Percentiles rank a stretch among this genome's conserved stretches.
Evolutionary conservation across 92 coral and sea anemone genomes (phyloP).

Genomic region (Micromussa lordhowensis): DNA sequence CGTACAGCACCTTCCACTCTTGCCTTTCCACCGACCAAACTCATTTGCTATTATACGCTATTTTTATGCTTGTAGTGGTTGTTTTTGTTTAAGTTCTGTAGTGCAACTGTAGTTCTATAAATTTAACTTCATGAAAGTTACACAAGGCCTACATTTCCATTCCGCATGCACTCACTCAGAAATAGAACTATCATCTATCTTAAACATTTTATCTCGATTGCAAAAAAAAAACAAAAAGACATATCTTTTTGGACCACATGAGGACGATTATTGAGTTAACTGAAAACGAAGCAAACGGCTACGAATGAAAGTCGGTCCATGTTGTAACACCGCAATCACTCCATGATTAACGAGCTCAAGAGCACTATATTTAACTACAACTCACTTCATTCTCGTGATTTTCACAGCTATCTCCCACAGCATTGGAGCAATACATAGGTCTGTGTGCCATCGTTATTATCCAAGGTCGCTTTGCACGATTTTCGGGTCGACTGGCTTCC

Average conservation of each 20-base stretch:
- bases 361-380: neutral
- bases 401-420: constrained; percentile 83
- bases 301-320: no score
- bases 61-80: neutral
- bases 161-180: neutral
- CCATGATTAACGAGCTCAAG: neutral
- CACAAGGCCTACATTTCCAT: neutral
- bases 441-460: constrained; percentile 97
- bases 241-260: neutral
- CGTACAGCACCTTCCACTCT: neutral
- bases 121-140: neutral
- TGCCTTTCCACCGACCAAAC: neutral
- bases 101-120: no score
- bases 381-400: constrained; percentile 84
- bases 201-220: neutral
- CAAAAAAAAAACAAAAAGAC: neutral
- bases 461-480: constrained; percentile 90
- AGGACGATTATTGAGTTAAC: neutral
- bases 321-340: neutral
- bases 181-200: no score
- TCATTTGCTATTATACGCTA: neutral
- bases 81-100: neutral
- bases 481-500: constrained; percentile 91
- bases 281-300: neutral
- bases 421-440: constrained; percentile 97